Evolutionary conservation across 2,797 vertebrate genomes (phyloP).

Genomic region (Oreonectes daqikongensis): DNA sequence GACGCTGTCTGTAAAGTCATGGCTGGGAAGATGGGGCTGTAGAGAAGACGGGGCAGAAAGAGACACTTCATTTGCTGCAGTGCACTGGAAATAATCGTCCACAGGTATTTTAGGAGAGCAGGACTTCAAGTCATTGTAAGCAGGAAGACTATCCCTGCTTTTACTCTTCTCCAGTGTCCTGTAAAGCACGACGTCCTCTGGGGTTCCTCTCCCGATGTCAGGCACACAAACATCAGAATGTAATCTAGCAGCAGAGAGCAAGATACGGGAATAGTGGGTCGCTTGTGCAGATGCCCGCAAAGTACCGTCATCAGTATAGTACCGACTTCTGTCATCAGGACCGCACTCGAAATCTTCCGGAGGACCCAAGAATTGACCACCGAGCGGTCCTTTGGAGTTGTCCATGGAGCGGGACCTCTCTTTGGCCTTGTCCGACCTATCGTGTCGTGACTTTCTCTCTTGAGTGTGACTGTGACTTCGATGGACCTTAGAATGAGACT

Average conservation of each 20-base stretch:
- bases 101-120: slow-evolving; percentile 84
- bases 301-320: slow-evolving; percentile 91
- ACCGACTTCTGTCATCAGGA: slow-evolving; percentile 87
- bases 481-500: slow-evolving; percentile 96
- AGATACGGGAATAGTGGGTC: slow-evolving; percentile 83
- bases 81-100: slow-evolving; percentile 95
- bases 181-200: slow-evolving; percentile 77
- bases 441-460: slow-evolving; percentile 93
- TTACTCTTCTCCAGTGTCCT: slow-evolving; percentile 86
- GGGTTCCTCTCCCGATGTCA: slow-evolving; percentile 75
- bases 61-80: slow-evolving; percentile 86
- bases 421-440: slow-evolving; percentile 94
- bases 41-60: slow-evolving; percentile 82
- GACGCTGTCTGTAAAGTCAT: slow-evolving; percentile 81
- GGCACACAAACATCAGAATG: slow-evolving; percentile 83
- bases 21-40: slow-evolving; percentile 76
- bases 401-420: slow-evolving; percentile 97
- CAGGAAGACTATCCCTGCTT: slow-evolving; percentile 81
- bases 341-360: slow-evolving; percentile 88
- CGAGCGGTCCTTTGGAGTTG: slow-evolving; percentile 93
- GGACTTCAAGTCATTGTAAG: slow-evolving; percentile 77
- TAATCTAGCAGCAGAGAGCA: slow-evolving; percentile 81
- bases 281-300: slow-evolving; percentile 84
- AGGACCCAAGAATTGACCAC: slow-evolving; percentile 82
- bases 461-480: slow-evolving; percentile 98